phyloP scores from a whole-genome alignment of 2,888 invertebrate genomes.

The Acrobeloides nanus region DNA sequence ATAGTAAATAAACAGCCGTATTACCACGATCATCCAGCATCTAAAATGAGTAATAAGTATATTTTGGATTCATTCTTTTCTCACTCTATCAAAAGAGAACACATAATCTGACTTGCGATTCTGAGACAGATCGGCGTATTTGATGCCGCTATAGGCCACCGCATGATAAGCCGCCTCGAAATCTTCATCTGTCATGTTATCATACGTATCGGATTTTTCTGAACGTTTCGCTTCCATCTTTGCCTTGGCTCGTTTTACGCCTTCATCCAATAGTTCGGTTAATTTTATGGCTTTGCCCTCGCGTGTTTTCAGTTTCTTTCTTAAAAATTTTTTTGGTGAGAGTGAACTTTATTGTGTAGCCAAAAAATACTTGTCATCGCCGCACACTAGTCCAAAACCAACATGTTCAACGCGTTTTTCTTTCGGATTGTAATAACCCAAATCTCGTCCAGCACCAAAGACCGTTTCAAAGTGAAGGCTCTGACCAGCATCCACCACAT shows the following conservation, averaged over 20 bases:
- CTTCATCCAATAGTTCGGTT: slow-evolving; percentile 81
- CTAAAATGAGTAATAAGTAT: slow-evolving; percentile 53
- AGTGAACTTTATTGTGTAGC: slow-evolving; percentile 3
- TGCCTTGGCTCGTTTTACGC: slow-evolving; percentile 55
- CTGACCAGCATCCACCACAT: slow-evolving; percentile 91
- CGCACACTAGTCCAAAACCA: slow-evolving; percentile 89
- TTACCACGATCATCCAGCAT: slow-evolving; percentile 99
- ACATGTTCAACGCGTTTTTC: slow-evolving; percentile 76
- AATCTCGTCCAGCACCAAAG: slow-evolving; percentile 69
- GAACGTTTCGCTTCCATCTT: slow-evolving; percentile 58
- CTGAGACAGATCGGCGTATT: slow-evolving; percentile 90
- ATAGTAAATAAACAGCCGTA: slow-evolving; percentile 91
- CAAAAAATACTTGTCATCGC: slow-evolving; percentile 70
- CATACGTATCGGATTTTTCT: slow-evolving; percentile 52
- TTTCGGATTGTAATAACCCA: slow-evolving; percentile 67
- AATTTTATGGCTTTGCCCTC: slow-evolving; percentile 89
- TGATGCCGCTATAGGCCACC: slow-evolving; percentile 94
- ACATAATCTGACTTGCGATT: slow-evolving; percentile 81
- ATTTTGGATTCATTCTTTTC: no score
- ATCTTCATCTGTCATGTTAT: slow-evolving; percentile 40
- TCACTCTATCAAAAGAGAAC: slow-evolving; percentile 85
- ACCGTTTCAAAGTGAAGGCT: slow-evolving; percentile 60
- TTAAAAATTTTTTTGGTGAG: no score
- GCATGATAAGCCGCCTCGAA: slow-evolving; percentile 60
- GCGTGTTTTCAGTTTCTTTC: slow-evolving; percentile 95